These are phyloP conservation scores for Ceraclea dissimilis DNA, from an alignment of 2,888 invertebrate species.

Conservation along the genomic window DNA sequence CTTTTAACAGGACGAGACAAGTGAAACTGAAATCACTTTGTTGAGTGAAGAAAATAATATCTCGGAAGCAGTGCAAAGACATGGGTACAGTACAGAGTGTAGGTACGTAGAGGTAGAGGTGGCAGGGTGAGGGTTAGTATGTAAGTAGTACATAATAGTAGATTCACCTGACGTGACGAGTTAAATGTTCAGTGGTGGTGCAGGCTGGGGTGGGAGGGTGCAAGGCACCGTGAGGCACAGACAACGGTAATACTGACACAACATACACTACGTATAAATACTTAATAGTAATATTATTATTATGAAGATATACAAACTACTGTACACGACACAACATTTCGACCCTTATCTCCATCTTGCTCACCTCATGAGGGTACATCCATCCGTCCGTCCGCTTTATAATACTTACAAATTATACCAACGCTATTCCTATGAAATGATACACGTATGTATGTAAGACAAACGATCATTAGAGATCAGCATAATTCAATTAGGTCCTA, in stretches of 20 bases:
- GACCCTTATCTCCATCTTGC: neutral
- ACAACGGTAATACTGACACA: neutral
- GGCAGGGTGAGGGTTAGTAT: too few relatives aligned
- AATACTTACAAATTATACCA: too few relatives aligned
- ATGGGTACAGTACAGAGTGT: neutral
- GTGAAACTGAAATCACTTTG: too few relatives aligned
- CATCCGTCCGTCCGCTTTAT: neutral
- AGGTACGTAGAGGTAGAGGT: neutral
- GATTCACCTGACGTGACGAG: slow-evolving; percentile 12
- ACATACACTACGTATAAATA: neutral
- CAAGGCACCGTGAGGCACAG: slow-evolving; percentile 12
- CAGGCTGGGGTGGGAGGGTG: slow-evolving; percentile 8
- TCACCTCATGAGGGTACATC: neutral
- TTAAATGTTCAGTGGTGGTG: slow-evolving; percentile 14
- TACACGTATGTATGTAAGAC: too few relatives aligned
- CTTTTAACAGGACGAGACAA: too few relatives aligned
- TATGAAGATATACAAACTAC: too few relatives aligned
- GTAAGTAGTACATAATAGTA: neutral
- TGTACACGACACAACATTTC: neutral
- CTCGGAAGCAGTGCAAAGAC: neutral
- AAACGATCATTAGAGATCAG: too few relatives aligned
- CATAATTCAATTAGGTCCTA: too few relatives aligned
- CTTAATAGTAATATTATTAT: too few relatives aligned
- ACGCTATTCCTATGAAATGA: too few relatives aligned
- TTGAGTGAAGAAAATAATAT: too few relatives aligned